Percentiles rank a stretch among this genome's conserved stretches.
Evolutionary conservation across 2,888 invertebrate genomes (phyloP).

Genomic region (Eueremaeus valkanovi): DNA sequence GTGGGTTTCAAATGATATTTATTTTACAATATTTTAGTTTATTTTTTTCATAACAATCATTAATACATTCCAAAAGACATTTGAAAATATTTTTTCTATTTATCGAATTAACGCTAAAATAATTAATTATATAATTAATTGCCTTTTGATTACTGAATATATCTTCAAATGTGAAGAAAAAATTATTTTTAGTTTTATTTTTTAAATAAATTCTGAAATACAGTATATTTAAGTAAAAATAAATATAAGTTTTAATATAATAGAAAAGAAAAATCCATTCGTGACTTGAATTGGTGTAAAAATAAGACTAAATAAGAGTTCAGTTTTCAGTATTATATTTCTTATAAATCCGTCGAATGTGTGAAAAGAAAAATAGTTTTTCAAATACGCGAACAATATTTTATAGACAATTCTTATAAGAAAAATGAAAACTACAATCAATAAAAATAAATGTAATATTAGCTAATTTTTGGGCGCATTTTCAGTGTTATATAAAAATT

Average conservation of each 20-base stretch:
- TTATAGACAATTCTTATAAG: no score
- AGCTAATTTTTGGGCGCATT: no score
- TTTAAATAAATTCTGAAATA: neutral
- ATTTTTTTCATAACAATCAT: neutral
- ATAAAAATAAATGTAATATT: no score
- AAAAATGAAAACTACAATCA: no score
- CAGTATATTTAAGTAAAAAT: neutral
- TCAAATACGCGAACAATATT: no score
- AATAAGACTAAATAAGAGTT: no score
- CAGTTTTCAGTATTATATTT: no score
- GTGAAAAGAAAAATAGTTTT: no score
- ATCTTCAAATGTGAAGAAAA: neutral
- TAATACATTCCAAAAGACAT: conserved; percentile 4
- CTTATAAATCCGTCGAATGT: no score
- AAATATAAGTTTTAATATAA: neutral
- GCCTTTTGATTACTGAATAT: neutral
- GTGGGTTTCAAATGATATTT: no score
- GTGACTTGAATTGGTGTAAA: conserved; percentile 8
- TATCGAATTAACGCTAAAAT: conserved; percentile 10
- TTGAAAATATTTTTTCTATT: neutral
- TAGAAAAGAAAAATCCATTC: neutral
- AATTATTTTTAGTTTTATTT: neutral
- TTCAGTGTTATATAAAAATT: no score
- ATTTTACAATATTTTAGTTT: no score
- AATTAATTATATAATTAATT: neutral